Conservation (phyloP, 37 sponge, comb jelly and placozoan genomes). For the Mnemiopsis leidyi region DNA sequence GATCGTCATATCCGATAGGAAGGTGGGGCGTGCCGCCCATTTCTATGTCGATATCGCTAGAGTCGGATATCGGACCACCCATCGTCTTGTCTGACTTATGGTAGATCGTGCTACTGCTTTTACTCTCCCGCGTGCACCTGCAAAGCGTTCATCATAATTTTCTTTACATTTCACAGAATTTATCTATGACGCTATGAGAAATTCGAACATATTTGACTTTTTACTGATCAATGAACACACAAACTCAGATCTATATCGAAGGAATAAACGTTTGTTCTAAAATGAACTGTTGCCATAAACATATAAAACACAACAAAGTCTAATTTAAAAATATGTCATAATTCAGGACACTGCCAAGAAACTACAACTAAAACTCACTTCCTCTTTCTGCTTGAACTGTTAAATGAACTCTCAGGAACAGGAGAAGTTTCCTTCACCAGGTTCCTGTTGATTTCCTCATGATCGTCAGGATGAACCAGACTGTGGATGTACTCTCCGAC, state of each 20-base stretch:
- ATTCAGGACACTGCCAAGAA: too few relatives aligned
- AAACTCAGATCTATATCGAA: too few relatives aligned
- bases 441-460: background rate
- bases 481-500: background rate
- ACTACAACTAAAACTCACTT: slow-evolving; percentile 19
- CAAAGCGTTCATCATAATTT: too few relatives aligned
- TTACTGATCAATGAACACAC: too few relatives aligned
- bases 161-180: too few relatives aligned
- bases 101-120: slow-evolving; percentile 27
- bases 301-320: too few relatives aligned
- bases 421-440: slow-evolving; percentile 3
- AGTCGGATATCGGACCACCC: background rate
- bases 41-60: background rate
- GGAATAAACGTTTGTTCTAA: too few relatives aligned
- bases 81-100: background rate
- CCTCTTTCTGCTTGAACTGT: background rate
- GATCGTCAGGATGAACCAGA: background rate
- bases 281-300: too few relatives aligned
- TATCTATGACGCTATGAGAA: too few relatives aligned
- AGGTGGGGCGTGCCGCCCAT: slow-evolving; percentile 61
- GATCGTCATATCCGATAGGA: slow-evolving; percentile 26
- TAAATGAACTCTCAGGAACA: background rate
- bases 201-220: too few relatives aligned
- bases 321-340: too few relatives aligned
- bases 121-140: slow-evolving; percentile 23